Evolutionary conservation across 2,888 invertebrate genomes (phyloP).

Genomic region (Microctonus aethiopoides): DNA sequence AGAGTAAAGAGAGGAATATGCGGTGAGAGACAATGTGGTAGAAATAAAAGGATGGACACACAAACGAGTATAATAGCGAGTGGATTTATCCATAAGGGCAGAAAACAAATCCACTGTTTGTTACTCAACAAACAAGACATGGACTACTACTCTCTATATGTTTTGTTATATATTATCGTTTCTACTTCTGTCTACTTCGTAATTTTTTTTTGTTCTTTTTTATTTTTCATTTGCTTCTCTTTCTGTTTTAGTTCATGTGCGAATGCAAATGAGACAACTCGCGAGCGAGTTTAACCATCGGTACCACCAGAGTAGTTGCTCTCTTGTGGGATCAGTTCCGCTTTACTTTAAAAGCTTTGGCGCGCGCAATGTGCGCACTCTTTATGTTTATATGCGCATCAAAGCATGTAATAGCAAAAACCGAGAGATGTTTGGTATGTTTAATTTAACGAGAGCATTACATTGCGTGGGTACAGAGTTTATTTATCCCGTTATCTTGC

Average conservation of each 20-base stretch:
- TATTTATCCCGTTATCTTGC: too few relatives aligned
- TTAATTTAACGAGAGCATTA: neutral
- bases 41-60: neutral
- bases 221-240: neutral
- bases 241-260: conserved; percentile 35
- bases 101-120: conserved; percentile 40
- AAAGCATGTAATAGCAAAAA: conserved; percentile 55
- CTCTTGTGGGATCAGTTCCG: conserved; percentile 52
- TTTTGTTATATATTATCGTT: conserved; percentile 22
- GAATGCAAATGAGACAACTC: conserved; percentile 63
- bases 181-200: conserved; percentile 28
- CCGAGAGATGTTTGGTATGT: conserved; percentile 41
- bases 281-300: conserved; percentile 55
- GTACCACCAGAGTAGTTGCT: conserved; percentile 56
- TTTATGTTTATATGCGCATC: conserved; percentile 37
- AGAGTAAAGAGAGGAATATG: neutral
- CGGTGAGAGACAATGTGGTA: conserved; percentile 10
- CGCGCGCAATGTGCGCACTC: neutral
- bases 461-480: neutral
- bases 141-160: conserved; percentile 10
- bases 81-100: conserved; percentile 23
- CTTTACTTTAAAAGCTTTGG: neutral
- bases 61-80: neutral
- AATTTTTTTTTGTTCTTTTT: neutral
- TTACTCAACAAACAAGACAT: conserved; percentile 28